Evolutionary conservation across 2,888 invertebrate species (phyloP).

Genomic region (Campoplex capitator): DNA sequence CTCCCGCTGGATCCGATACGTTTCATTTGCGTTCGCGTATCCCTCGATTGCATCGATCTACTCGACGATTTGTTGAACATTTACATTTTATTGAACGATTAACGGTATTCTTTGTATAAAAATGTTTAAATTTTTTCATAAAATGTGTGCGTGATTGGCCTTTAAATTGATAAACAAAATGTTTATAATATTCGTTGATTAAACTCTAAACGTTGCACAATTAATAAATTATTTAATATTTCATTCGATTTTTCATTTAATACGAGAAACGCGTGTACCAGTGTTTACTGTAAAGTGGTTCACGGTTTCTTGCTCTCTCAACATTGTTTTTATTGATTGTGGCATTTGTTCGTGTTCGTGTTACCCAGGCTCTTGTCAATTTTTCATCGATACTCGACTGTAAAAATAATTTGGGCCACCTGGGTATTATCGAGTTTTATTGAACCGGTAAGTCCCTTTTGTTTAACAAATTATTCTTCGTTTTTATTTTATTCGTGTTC

Average conservation of each 20-base stretch:
- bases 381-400: conserved; percentile 28
- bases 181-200: neutral
- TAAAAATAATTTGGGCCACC: conserved; percentile 15
- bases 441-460: conserved; percentile 39
- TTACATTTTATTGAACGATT: neutral
- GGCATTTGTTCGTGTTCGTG: conserved; percentile 34
- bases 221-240: neutral
- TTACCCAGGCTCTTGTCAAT: conserved; percentile 13
- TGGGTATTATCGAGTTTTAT: conserved; percentile 22
- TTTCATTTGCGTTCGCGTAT: conserved; percentile 26
- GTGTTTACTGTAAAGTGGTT: conserved; percentile 38
- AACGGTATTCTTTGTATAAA: neutral
- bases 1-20: conserved; percentile 15
- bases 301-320: neutral
- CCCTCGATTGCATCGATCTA: neutral
- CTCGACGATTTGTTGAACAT: neutral
- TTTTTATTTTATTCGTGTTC: neutral
- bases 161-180: neutral
- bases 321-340: conserved; percentile 37
- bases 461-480: conserved; percentile 33
- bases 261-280: conserved; percentile 5
- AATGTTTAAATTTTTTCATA: neutral
- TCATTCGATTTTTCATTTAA: neutral
- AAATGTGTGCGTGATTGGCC: conserved; percentile 8
- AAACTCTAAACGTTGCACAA: neutral